A percentile compares a stretch with the other conserved stretches of the same genome.
These are phyloP conservation scores for Ligdia adustata DNA, from an alignment of 2,888 invertebrate genomes.

Conservation along the genomic window DNA sequence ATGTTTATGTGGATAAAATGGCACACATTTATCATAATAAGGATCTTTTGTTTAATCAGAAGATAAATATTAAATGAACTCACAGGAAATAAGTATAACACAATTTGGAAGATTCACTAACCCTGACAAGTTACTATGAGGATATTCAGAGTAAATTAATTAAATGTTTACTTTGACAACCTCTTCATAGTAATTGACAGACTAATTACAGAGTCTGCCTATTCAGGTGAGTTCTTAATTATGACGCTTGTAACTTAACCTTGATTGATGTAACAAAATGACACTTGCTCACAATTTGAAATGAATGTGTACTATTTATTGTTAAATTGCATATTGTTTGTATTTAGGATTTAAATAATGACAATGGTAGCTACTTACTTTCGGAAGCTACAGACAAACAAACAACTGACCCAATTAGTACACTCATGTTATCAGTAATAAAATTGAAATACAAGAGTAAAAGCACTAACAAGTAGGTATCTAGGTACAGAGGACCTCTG, in stretches of 20 bases:
- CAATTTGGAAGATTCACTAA: too few relatives aligned
- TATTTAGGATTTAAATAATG: not conserved
- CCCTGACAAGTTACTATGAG: too few relatives aligned
- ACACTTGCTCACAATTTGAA: slow-evolving; percentile 14
- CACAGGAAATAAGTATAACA: too few relatives aligned
- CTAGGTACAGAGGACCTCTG: slow-evolving; percentile 28
- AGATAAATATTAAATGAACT: too few relatives aligned
- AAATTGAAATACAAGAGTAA: slow-evolving; percentile 19
- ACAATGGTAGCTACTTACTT: slow-evolving; percentile 53
- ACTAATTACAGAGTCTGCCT: not conserved
- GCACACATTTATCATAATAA: too few relatives aligned
- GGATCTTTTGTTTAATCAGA: too few relatives aligned
- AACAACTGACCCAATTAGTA: slow-evolving; percentile 60
- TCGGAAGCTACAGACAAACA: slow-evolving; percentile 61
- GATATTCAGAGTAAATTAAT: too few relatives aligned
- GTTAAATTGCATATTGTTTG: not conserved
- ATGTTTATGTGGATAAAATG: too few relatives aligned
- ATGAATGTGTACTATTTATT: not conserved
- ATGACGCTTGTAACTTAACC: slow-evolving; percentile 9
- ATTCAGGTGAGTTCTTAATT: not conserved
- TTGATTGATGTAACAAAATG: slow-evolving; percentile 6
- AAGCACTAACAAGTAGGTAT: slow-evolving; percentile 6
- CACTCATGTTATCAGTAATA: slow-evolving; percentile 48
- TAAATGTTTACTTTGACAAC: not conserved
- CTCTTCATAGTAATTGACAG: not conserved